phyloP scores from a whole-genome alignment of 2,888 invertebrate genomes.

The Dorcus parallelipipedus region DNA sequence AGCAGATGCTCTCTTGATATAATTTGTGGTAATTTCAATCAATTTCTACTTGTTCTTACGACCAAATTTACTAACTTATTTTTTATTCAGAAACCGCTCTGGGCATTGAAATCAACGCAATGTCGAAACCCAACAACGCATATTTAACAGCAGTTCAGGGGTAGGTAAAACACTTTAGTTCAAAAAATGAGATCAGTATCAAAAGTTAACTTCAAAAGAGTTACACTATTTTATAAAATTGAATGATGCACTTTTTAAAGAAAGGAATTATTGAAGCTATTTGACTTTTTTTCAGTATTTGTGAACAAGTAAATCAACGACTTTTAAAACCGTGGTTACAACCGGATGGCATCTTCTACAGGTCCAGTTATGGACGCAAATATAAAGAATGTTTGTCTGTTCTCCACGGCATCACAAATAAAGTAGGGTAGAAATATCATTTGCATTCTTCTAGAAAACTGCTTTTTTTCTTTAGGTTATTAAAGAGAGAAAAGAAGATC shows the following conservation, averaged over 20 bases:
- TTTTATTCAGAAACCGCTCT: slow-evolving; percentile 56
- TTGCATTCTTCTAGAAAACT: too few species aligned
- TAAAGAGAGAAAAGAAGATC: background rate
- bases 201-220: too few species aligned
- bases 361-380: slow-evolving; percentile 43
- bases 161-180: slow-evolving; percentile 28
- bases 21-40: slow-evolving; percentile 16
- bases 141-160: slow-evolving; percentile 50
- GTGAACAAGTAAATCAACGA: slow-evolving; percentile 21
- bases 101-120: slow-evolving; percentile 52
- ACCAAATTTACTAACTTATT: background rate
- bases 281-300: slow-evolving; percentile 7
- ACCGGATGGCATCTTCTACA: slow-evolving; percentile 48
- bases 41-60: background rate
- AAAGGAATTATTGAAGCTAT: too few species aligned
- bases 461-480: background rate
- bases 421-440: slow-evolving; percentile 33
- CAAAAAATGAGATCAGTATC: too few species aligned
- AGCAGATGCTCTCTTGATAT: slow-evolving; percentile 18
- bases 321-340: slow-evolving; percentile 49
- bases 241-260: too few species aligned
- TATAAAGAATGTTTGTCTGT: slow-evolving; percentile 46
- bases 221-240: too few species aligned
- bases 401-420: slow-evolving; percentile 53
- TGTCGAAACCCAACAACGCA: slow-evolving; percentile 43